These are phyloP conservation scores for Agonopterix alstromeriana DNA, from an alignment of 2,888 invertebrate genomes.

Conservation along the genomic window DNA sequence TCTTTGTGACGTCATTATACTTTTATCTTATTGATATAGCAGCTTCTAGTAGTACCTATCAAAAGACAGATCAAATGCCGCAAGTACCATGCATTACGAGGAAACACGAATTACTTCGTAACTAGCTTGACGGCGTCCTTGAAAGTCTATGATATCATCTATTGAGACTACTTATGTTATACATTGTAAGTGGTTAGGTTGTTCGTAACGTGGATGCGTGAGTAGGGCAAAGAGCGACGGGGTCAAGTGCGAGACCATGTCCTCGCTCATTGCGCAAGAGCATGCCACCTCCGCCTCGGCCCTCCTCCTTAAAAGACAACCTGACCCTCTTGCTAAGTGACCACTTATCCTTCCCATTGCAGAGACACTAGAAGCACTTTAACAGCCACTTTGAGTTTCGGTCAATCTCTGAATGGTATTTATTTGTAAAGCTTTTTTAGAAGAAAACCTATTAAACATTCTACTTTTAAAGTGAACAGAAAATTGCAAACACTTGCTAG, in stretches of 20 bases:
- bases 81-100: neutral
- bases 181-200: neutral
- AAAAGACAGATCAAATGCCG: no score
- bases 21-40: neutral
- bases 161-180: neutral
- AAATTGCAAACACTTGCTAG: neutral
- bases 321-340: conserved; percentile 2
- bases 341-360: conserved; percentile 1
- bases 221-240: neutral
- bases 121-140: neutral
- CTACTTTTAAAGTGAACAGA: no score
- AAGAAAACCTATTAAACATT: no score
- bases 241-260: conserved; percentile 7
- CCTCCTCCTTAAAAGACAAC: neutral
- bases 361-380: neutral
- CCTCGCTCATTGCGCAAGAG: conserved; percentile 3
- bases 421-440: no score
- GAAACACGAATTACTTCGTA: neutral
- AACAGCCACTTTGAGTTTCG: no score
- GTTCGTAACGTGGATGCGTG: neutral
- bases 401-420: no score
- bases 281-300: neutral
- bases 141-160: neutral
- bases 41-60: no score
- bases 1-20: neutral